Percentiles rank a stretch among this genome's conserved stretches.
phyloP scores from a whole-genome alignment of 2,797 vertebrate species.

The Sciurus vulgaris region DNA sequence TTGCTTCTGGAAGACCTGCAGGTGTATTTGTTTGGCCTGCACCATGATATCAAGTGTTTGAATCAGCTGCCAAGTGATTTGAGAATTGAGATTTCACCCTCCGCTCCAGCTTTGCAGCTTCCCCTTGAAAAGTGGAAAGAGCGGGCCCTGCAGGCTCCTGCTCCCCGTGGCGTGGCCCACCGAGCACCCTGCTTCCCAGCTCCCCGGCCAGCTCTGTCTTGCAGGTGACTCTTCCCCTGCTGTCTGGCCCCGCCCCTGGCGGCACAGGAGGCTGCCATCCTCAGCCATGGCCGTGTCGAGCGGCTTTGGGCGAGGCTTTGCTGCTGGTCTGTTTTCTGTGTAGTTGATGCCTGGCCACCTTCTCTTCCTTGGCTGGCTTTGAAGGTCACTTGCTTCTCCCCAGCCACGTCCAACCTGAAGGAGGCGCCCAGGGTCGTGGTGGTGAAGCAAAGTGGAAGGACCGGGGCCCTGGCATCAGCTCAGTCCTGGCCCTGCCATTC shows the following conservation, averaged over 20 bases:
- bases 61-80: not conserved
- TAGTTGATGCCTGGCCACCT: accelerated
- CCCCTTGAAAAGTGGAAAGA: not conserved
- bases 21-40: not conserved
- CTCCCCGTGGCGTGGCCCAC: accelerated
- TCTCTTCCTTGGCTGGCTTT: too few relatives aligned
- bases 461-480: not conserved
- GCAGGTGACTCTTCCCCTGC: accelerated
- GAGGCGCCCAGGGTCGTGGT: not conserved
- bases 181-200: accelerated
- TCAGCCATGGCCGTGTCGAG: accelerated
- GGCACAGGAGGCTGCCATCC: not conserved
- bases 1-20: not conserved
- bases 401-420: not conserved
- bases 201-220: accelerated
- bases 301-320: not conserved
- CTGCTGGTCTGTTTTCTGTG: not conserved
- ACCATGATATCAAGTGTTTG: not conserved
- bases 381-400: not conserved
- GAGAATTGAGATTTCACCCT: not conserved
- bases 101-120: not conserved
- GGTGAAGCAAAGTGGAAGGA: not conserved
- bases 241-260: not conserved
- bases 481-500: not conserved
- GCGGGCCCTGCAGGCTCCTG: not conserved